phyloP scores from a whole-genome alignment of 2,888 invertebrate species.

The Deroplatys truncata region DNA sequence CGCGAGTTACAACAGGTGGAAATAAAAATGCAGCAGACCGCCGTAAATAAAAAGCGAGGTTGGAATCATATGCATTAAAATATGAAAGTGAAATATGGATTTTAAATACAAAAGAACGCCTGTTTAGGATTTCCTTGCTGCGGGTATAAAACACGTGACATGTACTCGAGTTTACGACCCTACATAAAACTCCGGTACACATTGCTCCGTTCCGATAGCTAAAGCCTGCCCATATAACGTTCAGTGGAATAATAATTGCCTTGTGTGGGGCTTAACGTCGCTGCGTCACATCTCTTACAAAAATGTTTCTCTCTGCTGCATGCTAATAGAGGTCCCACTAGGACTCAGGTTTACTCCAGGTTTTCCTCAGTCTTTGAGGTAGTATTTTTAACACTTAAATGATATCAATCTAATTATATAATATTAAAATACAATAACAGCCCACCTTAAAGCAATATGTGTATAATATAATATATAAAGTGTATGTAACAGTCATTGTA shows the following conservation, averaged over 20 bases:
- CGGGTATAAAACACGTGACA: background rate
- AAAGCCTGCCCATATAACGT: background rate
- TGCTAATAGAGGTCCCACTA: too few relatives aligned
- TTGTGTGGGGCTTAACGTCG: background rate
- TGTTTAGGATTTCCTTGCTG: background rate
- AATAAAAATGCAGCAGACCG: background rate
- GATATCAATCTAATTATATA: too few relatives aligned
- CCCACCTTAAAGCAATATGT: too few relatives aligned
- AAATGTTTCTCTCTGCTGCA: too few relatives aligned
- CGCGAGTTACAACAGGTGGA: too few relatives aligned
- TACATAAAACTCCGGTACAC: background rate
- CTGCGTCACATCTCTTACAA: background rate
- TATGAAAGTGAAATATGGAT: background rate
- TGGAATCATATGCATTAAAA: background rate
- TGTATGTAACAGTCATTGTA: too few relatives aligned
- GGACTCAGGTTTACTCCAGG: too few relatives aligned
- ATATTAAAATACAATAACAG: too few relatives aligned
- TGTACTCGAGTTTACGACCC: background rate
- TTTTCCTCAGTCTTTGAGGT: too few relatives aligned
- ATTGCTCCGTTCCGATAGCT: background rate
- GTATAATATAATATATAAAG: too few relatives aligned
- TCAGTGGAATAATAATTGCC: background rate
- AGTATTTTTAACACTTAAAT: too few relatives aligned
- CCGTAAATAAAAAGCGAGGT: background rate
- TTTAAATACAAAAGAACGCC: background rate